Conservation (phyloP, 2,113 vertebrate genomes). For the Ctenodactylus gundi region DNA sequence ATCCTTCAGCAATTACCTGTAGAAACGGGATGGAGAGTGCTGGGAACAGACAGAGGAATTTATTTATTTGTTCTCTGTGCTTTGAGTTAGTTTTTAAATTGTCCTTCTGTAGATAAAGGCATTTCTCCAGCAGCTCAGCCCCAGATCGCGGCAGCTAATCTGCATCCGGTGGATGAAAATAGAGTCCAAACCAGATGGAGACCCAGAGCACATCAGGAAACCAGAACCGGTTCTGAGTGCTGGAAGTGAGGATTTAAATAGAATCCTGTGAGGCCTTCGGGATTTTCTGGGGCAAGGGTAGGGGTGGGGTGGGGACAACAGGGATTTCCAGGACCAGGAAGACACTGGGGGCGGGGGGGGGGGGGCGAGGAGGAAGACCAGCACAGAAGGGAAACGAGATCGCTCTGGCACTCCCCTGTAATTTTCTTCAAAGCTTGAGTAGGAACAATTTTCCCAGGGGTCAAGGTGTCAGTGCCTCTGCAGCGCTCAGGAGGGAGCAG, state of each 20-base stretch:
- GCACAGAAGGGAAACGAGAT: not conserved
- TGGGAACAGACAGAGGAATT: conserved; percentile 66
- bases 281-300: conserved; percentile 49
- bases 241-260: conserved; percentile 38
- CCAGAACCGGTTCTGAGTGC: conserved; percentile 21
- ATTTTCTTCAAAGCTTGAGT: not conserved
- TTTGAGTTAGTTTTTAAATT: conserved; percentile 66
- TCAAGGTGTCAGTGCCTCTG: not conserved
- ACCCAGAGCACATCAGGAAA: conserved; percentile 42
- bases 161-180: conserved; percentile 50
- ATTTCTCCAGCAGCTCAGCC: conserved; percentile 49
- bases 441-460: not conserved
- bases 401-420: not conserved
- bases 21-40: conserved; percentile 43
- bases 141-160: conserved; percentile 53
- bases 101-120: conserved; percentile 63
- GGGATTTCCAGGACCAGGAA: not conserved
- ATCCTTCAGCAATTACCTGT: conserved; percentile 74
- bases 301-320: not conserved
- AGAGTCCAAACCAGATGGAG: conserved; percentile 71
- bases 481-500: not conserved
- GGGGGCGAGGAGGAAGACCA: not conserved
- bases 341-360: not conserved
- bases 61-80: conserved; percentile 72
- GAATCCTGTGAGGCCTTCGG: conserved; percentile 48